These are phyloP conservation scores for Vireo griseus DNA, from an alignment of 2,797 vertebrate species.

Conservation along the genomic window DNA sequence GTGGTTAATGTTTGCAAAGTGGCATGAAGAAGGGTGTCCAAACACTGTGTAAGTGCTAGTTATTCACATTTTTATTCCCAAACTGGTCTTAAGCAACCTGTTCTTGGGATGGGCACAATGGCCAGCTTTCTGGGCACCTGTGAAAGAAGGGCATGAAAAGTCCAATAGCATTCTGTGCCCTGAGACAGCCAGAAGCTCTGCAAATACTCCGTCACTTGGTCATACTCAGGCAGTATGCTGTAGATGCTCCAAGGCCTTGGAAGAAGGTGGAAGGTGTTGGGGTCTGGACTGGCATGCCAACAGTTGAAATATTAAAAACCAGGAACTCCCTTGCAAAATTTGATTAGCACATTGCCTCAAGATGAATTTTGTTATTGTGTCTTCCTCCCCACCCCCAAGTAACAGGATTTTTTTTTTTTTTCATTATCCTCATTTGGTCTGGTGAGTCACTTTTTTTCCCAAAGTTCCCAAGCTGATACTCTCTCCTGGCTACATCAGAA, in stretches of 20 bases:
- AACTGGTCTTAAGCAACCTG: neutral
- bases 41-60: neutral
- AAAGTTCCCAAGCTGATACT: neutral
- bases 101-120: neutral
- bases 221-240: neutral
- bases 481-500: neutral
- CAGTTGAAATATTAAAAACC: neutral
- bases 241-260: neutral
- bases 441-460: neutral
- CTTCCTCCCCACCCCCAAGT: neutral
- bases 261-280: neutral
- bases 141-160: neutral
- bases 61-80: neutral
- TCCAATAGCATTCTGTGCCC: neutral
- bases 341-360: neutral
- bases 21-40: neutral
- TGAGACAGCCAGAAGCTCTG: neutral
- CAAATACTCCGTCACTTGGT: neutral
- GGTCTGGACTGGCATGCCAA: neutral
- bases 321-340: neutral
- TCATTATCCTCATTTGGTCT: neutral
- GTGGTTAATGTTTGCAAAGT: constrained; percentile 39
- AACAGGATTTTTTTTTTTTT: neutral
- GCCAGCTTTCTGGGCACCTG: neutral
- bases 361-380: neutral